Base-by-base conservation (phyloP, 2,888 invertebrate species). In the Cheilosia vulpina region DNA sequence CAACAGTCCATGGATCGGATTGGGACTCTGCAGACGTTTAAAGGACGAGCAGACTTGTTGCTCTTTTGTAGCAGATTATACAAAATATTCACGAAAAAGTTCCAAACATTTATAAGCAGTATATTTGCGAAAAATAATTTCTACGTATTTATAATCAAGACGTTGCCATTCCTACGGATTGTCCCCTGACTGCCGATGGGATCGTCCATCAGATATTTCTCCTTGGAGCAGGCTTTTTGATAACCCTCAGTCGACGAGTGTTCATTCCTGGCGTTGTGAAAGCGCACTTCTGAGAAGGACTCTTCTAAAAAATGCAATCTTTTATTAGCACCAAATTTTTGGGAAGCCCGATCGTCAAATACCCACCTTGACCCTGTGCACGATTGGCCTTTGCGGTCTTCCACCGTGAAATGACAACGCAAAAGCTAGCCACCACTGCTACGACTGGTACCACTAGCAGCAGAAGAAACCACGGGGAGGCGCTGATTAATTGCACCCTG, bases 351-450 rank as follows among this genome's bases (percentile, higher is more conserved):
- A 13, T 3, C 9, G 1, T 17, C 5, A 4, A 19, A 0, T 34
- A 73, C 72, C 31, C 2, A 84, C 84, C 45, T 53, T 65, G 69
- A n/a, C 38, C 45, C 6, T 38, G 43, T 17, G 65, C 13, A 11
- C 79, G 79, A 24, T 79, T 52, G 0, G 15, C 17, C 31, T 45
- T 58, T 2, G 62, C 58, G 7, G 2, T 27, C 6, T 34, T 69
- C 45, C 52, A 69, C 0, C 79, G 62, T 15, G 41, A 15, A 0
- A 73, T 43, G 7, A 79, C 17, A 6, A 73, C 15, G 19, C 2
- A 68, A 24, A 41, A 45, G 34, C 62, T 24, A 1, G 57, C 53
- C 1, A 52, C 4, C 1, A 41, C 1, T 1, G 31, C 24, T 11
- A 78, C 41, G 1, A 7, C 53, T 21, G 75, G 58, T 13, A 75